A percentile compares a stretch with the other conserved stretches of the same genome.
Conservation (phyloP, 2,888 invertebrate species). For the Acrobasis repandana region DNA sequence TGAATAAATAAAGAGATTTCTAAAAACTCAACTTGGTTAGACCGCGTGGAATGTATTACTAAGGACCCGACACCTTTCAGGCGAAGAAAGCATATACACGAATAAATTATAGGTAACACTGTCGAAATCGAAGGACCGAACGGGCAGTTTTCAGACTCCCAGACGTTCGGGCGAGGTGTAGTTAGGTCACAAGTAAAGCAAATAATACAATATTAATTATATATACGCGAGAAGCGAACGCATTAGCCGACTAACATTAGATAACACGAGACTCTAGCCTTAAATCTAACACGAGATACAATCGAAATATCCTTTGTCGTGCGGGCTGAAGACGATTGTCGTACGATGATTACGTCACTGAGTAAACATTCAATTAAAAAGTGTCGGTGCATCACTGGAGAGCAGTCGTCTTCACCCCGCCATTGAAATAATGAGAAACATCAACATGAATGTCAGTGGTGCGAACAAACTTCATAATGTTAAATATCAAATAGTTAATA, state of each 20-base stretch:
- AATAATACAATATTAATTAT: constrained; percentile 53
- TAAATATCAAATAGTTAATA: constrained; percentile 48
- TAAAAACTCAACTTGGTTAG: constrained; percentile 73
- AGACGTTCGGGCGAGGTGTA: constrained; percentile 16
- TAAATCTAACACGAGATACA: constrained; percentile 69
- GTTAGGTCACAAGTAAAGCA: constrained; percentile 37
- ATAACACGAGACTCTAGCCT: constrained; percentile 78
- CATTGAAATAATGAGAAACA: constrained; percentile 45
- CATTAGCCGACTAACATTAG: constrained; percentile 76
- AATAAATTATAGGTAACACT: constrained; percentile 47
- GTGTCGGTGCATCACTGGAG: constrained; percentile 21
- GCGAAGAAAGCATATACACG: constrained; percentile 64
- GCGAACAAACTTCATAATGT: constrained; percentile 55
- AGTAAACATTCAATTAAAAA: constrained; percentile 18
- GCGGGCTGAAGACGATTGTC: constrained; percentile 31
- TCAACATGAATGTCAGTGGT: constrained; percentile 47
- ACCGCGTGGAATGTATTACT: constrained; percentile 80
- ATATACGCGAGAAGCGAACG: constrained; percentile 69
- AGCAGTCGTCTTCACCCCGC: constrained; percentile 36
- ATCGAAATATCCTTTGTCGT: constrained; percentile 41
- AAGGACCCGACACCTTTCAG: constrained; percentile 81
- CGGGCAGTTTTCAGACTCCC: constrained; percentile 4
- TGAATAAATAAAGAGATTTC: constrained; percentile 45
- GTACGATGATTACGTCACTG: constrained; percentile 11
- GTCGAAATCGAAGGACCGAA: constrained; percentile 25